Base-by-base conservation (phyloP, 1,140 invertebrate species). In the Drosophila dunni region DNA sequence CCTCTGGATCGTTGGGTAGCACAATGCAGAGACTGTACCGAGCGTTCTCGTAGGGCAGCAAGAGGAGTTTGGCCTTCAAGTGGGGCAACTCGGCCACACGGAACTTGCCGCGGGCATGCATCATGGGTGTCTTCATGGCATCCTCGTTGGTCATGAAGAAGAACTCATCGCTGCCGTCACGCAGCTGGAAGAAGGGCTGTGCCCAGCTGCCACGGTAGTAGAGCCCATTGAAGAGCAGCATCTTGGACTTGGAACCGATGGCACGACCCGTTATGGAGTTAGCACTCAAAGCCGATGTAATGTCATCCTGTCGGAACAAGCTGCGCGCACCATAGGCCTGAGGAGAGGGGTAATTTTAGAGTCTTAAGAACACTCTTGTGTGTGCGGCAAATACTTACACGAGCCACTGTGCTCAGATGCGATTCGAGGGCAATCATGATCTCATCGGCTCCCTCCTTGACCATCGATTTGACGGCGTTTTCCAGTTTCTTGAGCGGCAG, bases 221-320 rank as follows among this genome's bases (percentile, higher is more conserved):
- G 54, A 95, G 93, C 0, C 94, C 94, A 74, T 95, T 95, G 92
- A 95, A 95, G 8, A 94, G 92, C 46, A 95, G 92, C 94, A 95
- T 95, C 62, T 92, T 92, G n/a, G 93, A 92, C 48, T 81, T 88
- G 46, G 77, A 82, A 24, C 68, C 79, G 3, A 42, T 40, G 4
- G 80, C 63, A 3, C 85, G 80, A 6, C 91, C 91, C 0, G 89
- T 91, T 5, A 92, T 91, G 3, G 92, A 92, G 54, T 92, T 92
- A 61, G 91, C 92, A 74, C 91, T 92, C 29, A 92, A 33, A 0
- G 90, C 89, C 1, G 90, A 91, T 42, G 92, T 61, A 11, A 92
- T 90, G 46, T 92, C 92, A n/a, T 92, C 91, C n/a, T 70, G 78
- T 0, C 71, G 76, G 78, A 92, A 91, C 0, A 92, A 65, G 5